Evolutionary conservation across 2,113 vertebrate genomes (phyloP), one percentile per base, ranked within the genome.

Genomic region (Protobothrops mucrosquamatus): DNA sequence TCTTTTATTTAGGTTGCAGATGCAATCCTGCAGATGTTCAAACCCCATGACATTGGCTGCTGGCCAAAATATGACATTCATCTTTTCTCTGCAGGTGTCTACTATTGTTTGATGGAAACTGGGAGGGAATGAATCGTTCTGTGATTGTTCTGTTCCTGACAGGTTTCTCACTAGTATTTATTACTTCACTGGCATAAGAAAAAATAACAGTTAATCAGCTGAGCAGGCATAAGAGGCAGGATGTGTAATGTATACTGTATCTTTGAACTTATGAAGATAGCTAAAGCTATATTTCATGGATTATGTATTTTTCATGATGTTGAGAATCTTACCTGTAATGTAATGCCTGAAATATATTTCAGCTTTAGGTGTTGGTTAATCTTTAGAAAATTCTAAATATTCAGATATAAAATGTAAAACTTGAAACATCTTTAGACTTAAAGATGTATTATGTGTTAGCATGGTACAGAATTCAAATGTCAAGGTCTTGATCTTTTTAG

Each of bases 11-110:
- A 26, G 26, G 24, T 92, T 92, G 64, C 52, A 81, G 18, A 48
- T 46, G 7, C 51, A 92, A 69, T 54, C 22, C n/a, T 92, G 64
- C 92, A 92, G 92, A 92, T 92, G 92, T 89, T 92, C 92, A 92
- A 64, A 89, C 87, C 87, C 87, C 39, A 46, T 89, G 87, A 74
- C 64, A 46, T 15, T 89, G 85, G 87, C 92, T 92, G 61, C 22
- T 81, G 23, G 61, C 92, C 91, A 92, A 23, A 52, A 89, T 55
- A 89, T 57, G 52, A 26, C 87, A 92, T 92, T 81, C 87, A 81
- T 56, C 39, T 69, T 89, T 74, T 55, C 87, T 57, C 92, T 92
- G 87, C 92, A 89, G 87, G 87, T 89, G 87, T 56, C 87, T 39
- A 22, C 46, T 64, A 92, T 89, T 92, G 87, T 74, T 74, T 89